Conservation (phyloP, 2,888 invertebrate genomes). For the Augochlorella aurata region DNA sequence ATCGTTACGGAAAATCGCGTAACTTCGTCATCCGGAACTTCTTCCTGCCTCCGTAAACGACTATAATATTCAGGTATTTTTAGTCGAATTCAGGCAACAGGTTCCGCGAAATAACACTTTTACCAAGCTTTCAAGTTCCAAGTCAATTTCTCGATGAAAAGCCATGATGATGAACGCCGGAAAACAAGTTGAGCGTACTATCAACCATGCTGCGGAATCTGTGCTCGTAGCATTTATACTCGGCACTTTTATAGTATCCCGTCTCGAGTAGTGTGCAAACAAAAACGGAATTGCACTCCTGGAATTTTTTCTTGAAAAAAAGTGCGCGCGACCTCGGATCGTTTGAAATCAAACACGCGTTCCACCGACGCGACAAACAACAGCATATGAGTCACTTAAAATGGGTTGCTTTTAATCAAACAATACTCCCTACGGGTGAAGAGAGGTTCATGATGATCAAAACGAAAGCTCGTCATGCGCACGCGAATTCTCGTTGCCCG, state of each 20-base stretch:
- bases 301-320: background rate
- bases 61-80: no score
- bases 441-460: conserved; percentile 16
- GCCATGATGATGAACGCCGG: no score
- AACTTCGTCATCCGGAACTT: no score
- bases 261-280: background rate
- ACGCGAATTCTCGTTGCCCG: conserved; percentile 7
- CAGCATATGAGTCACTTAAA: conserved; percentile 7
- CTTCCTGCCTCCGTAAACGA: no score
- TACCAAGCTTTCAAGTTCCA: no score
- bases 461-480: conserved; percentile 1
- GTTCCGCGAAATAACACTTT: no score
- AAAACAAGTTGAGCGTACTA: no score
- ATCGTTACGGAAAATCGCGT: no score
- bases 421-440: conserved; percentile 12
- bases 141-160: no score
- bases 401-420: conserved; percentile 13
- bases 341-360: conserved; percentile 7
- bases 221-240: background rate
- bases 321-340: background rate
- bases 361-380: conserved; percentile 2
- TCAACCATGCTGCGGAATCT: no score
- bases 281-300: background rate
- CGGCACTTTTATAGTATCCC: background rate
- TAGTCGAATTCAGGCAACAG: no score